Percentiles rank a stretch among this genome's conserved stretches.
Evolutionary conservation across 1,140 invertebrate species (phyloP).

Genomic region (Ceratosolen fusciceps): DNA sequence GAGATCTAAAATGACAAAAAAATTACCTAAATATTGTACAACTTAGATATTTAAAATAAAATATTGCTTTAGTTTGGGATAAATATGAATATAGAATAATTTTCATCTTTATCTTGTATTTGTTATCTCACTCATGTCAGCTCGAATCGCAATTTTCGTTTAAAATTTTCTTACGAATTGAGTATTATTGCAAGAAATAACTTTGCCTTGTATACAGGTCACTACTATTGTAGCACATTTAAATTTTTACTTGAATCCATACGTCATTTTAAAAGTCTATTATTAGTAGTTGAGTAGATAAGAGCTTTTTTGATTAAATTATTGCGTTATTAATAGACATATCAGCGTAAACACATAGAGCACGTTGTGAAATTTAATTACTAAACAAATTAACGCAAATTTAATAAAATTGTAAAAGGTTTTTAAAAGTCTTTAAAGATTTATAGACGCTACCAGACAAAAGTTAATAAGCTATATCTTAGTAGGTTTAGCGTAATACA

Average conservation of each 20-base stretch:
- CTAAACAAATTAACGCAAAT: slow-evolving; percentile 16
- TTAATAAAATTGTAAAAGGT: slow-evolving; percentile 8
- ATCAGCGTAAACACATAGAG: slow-evolving; percentile 30
- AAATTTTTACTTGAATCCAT: too few relatives aligned
- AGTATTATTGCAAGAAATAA: slow-evolving; percentile 38
- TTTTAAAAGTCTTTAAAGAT: slow-evolving; percentile 1
- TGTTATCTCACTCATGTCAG: slow-evolving; percentile 36
- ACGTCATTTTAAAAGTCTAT: too few relatives aligned
- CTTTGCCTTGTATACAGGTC: slow-evolving; percentile 1
- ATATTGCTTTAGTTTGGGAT: slow-evolving; percentile 63
- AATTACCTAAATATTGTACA: slow-evolving; percentile 23
- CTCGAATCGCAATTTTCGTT: slow-evolving; percentile 17
- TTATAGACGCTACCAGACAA: slow-evolving; percentile 22
- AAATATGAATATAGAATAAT: slow-evolving; percentile 53
- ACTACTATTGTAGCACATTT: background rate
- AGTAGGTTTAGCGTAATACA: slow-evolving; percentile 28
- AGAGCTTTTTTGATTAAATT: slow-evolving; percentile 24
- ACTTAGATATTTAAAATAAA: slow-evolving; percentile 54
- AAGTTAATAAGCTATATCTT: slow-evolving; percentile 38
- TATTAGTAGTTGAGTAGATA: slow-evolving; percentile 21
- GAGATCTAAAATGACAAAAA: slow-evolving; percentile 30
- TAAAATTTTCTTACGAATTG: slow-evolving; percentile 33
- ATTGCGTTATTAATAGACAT: slow-evolving; percentile 3
- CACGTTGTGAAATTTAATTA: slow-evolving; percentile 28
- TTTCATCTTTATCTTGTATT: slow-evolving; percentile 44